A percentile compares a stretch with the other conserved stretches of the same genome.
These are phyloP conservation scores for Tapera naevia DNA, from an alignment of 2,797 vertebrate genomes.

Conservation along the genomic window DNA sequence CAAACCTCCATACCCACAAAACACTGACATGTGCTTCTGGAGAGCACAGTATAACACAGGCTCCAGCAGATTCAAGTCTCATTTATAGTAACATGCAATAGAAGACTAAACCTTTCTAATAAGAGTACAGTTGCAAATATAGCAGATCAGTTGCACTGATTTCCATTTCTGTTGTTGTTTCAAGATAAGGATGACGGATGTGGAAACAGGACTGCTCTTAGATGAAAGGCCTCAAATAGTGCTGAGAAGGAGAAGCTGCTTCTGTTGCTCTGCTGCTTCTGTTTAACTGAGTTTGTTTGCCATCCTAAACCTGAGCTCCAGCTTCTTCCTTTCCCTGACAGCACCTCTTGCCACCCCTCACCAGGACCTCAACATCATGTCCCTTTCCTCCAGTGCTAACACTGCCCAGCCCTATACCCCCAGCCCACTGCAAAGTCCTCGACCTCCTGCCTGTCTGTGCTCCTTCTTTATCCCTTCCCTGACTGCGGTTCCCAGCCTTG, in stretches of 20 bases:
- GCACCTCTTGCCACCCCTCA: neutral
- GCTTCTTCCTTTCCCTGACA: neutral
- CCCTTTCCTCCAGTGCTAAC: neutral
- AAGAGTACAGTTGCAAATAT: neutral
- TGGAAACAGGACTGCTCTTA: neutral
- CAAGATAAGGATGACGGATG: neutral
- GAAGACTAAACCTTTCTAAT: neutral
- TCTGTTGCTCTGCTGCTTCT: neutral
- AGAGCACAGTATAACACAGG: neutral
- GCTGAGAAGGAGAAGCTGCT: neutral
- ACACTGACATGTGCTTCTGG: neutral
- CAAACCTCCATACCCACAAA: neutral
- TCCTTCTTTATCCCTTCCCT: neutral
- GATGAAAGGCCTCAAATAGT: neutral
- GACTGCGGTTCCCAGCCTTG: neutral
- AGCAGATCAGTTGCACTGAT: neutral
- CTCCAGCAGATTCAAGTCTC: neutral
- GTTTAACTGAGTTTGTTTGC: neutral
- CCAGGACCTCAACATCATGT: neutral
- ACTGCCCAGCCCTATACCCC: neutral
- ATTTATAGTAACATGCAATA: neutral
- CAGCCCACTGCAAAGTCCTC: neutral
- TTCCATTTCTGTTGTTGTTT: neutral
- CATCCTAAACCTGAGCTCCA: neutral
- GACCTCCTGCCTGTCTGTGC: neutral